Conservation (phyloP, 2,888 invertebrate genomes). For the Lutraria lutraria region DNA sequence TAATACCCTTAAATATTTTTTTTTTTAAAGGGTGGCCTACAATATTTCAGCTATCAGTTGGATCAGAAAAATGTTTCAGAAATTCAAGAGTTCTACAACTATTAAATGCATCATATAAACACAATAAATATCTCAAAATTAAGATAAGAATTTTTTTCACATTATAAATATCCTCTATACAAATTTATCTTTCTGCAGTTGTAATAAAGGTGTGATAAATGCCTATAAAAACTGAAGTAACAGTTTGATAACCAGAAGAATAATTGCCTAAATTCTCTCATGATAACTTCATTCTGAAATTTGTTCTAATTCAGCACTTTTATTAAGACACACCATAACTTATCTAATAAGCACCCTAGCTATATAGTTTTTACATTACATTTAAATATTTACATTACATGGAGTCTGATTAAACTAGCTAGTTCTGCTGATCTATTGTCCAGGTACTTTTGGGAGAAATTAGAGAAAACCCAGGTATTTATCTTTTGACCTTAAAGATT, state of each 20-base stretch:
- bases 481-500: no score
- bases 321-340: neutral
- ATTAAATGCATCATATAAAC: neutral
- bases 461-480: no score
- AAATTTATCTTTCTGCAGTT: neutral
- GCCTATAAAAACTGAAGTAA: slow-evolving; percentile 1
- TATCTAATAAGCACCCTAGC: neutral
- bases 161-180: neutral
- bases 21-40: no score
- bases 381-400: no score
- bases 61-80: neutral
- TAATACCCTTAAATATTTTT: no score
- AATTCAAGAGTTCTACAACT: neutral
- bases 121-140: neutral
- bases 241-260: neutral
- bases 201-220: slow-evolving; percentile 10
- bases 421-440: no score
- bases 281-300: neutral
- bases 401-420: no score
- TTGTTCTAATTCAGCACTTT: neutral
- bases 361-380: no score
- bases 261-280: slow-evolving; percentile 1
- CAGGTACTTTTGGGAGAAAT: no score
- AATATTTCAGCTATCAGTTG: neutral
- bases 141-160: neutral